These are phyloP conservation scores for Mungos mungo DNA, from an alignment of 2,113 vertebrate genomes.

Conservation along the genomic window DNA sequence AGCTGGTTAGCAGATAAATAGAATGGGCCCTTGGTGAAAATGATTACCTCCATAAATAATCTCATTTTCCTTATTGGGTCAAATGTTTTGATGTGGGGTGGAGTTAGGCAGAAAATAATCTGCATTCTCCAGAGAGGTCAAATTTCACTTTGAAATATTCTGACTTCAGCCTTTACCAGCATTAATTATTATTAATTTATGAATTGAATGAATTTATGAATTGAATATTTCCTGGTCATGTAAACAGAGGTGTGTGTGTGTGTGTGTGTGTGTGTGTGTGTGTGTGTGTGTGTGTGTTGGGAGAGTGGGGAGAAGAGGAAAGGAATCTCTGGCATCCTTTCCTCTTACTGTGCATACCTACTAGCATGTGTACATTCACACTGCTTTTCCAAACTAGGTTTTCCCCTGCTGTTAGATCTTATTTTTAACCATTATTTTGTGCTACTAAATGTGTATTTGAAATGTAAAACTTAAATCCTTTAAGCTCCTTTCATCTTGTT, in stretches of 20 bases:
- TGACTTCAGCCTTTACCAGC: background rate
- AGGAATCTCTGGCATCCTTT: background rate
- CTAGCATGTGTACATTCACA: background rate
- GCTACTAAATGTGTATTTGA: conserved; percentile 26
- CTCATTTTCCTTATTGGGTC: background rate
- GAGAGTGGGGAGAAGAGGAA: background rate
- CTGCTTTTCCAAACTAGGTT: conserved; percentile 30
- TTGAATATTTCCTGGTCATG: background rate
- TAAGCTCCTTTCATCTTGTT: conserved; percentile 30
- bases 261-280: too few species aligned
- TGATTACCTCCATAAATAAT: background rate
- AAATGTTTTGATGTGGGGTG: background rate
- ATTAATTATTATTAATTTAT: background rate
- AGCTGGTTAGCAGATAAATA: background rate
- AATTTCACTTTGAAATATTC: conserved; percentile 4
- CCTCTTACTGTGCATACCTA: background rate
- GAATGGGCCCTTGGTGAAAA: background rate
- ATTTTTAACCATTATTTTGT: conserved; percentile 47
- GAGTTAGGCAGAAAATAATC: background rate
- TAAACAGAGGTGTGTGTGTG: background rate
- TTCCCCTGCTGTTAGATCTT: background rate
- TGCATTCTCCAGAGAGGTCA: background rate
- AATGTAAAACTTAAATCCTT: conserved; percentile 41
- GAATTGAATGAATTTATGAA: background rate
- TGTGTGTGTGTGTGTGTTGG: background rate